A percentile compares a stretch with the other conserved stretches of the same genome.
phyloP scores from a whole-genome alignment of 2,888 invertebrate genomes.

The Morpho deidamia region DNA sequence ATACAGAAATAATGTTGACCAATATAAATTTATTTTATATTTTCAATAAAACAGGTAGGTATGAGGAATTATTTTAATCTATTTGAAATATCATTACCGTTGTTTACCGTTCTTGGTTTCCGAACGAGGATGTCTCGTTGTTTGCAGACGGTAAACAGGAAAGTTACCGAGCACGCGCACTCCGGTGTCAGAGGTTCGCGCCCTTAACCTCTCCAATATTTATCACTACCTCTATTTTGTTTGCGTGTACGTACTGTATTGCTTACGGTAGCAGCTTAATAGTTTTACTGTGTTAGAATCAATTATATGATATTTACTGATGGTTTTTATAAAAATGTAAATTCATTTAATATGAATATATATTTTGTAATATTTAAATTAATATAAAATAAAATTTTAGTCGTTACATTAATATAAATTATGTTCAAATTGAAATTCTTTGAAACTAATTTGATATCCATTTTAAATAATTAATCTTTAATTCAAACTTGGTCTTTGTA shows the following conservation, averaged over 20 bases:
- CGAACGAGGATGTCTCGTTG: neutral
- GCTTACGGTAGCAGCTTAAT: constrained; percentile 1
- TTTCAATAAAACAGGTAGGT: too few relatives aligned
- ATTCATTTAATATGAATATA: neutral
- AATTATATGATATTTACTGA: too few relatives aligned
- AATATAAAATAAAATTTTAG: too few relatives aligned
- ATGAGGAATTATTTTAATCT: too few relatives aligned
- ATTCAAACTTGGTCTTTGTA: too few relatives aligned
- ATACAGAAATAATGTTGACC: too few relatives aligned
- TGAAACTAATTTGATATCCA: too few relatives aligned
- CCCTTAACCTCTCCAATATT: constrained; percentile 63
- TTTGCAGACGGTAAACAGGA: constrained; percentile 48
- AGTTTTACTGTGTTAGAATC: neutral
- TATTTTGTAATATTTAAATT: neutral
- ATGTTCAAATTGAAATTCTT: too few relatives aligned
- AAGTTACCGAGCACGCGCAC: constrained; percentile 59
- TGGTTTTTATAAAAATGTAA: neutral
- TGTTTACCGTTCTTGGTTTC: neutral
- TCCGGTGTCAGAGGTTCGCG: constrained; percentile 44
- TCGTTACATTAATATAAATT: too few relatives aligned
- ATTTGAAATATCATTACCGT: too few relatives aligned
- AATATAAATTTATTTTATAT: too few relatives aligned
- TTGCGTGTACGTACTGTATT: constrained; percentile 27
- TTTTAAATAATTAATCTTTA: too few relatives aligned
- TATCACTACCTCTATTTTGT: constrained; percentile 39